Conservation (phyloP, 1,140 invertebrate species). For the Drosophila varians region DNA sequence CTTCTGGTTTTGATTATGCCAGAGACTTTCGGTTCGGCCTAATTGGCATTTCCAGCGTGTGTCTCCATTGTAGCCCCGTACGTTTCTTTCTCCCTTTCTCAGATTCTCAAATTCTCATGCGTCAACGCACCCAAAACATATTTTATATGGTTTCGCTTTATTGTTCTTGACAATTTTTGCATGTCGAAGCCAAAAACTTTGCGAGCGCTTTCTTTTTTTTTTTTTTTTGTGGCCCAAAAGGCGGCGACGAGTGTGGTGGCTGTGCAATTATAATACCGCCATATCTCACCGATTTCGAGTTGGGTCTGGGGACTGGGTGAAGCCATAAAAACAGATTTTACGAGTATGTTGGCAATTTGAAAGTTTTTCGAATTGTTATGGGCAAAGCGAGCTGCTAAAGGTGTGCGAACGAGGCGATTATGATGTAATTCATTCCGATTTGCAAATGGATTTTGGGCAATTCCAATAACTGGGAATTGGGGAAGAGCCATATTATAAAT, state of each 20-base stretch:
- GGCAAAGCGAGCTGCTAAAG: conserved; percentile 34
- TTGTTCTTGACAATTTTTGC: conserved; percentile 51
- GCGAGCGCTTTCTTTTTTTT: conserved; percentile 33
- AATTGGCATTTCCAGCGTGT: conserved; percentile 45
- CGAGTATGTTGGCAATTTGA: conserved; percentile 47
- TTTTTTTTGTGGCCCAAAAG: conserved; percentile 29
- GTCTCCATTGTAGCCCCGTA: neutral
- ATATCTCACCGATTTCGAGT: conserved; percentile 39
- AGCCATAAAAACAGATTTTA: conserved; percentile 55
- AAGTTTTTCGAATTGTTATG: conserved; percentile 52
- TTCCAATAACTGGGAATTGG: conserved; percentile 17
- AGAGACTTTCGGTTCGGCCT: conserved; percentile 14
- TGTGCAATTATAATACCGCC: conserved; percentile 53
- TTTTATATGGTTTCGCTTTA: conserved; percentile 54
- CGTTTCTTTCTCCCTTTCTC: neutral
- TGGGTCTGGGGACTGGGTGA: conserved; percentile 13
- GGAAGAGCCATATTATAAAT: conserved; percentile 15
- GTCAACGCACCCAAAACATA: conserved; percentile 53
- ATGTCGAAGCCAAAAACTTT: conserved; percentile 15
- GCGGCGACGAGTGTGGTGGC: conserved; percentile 7
- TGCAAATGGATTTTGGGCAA: conserved; percentile 17
- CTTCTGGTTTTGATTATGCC: conserved; percentile 20
- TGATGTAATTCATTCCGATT: conserved; percentile 48
- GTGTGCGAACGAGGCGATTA: conserved; percentile 43
- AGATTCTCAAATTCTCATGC: conserved; percentile 3